Evolutionary conservation across 2,113 vertebrate species (phyloP), one percentile per base, ranked within the genome.

Genomic region (Gavia stellata): DNA sequence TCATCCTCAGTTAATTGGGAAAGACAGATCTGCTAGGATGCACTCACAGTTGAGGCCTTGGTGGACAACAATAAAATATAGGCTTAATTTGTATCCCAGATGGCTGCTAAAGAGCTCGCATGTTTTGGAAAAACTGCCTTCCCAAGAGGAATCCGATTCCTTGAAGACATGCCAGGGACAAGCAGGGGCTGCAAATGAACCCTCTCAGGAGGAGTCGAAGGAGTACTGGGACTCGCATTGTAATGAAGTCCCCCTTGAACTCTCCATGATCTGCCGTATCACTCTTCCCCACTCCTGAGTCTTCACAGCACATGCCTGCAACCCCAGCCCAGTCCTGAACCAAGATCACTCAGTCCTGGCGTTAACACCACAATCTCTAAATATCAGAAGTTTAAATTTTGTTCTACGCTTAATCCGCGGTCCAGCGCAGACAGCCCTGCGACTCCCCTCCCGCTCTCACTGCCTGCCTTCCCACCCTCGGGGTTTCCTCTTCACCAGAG

Each of bases 181-280:
- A 49, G 55, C 16, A 3, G 17, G 6, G 25, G 42, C 61, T 67
- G 59, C 1, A 8, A 81, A 58, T 3, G 24, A 78, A 50, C 25
- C 26, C 34, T 24, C 31, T 36, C 52, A 18, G 53, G 20, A 62
- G 23, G 4, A 15, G 58, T 4, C 1, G 0, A 40, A 53, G 21
- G 12, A 67, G 59, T 9, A 14, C 26, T 23, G 53, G 53, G 84
- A 65, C 34, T 19, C 10, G 3, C 3, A 6, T 17, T 36, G n/a
- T 21, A 25, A 56, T 25, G 47, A 52, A 61, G 28, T 6, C 14
- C 62, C 58, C 42, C 83, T 25, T 0, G 0, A 63, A 24, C 33
- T 42, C 45, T 31, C 50, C 25, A 25, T n/a, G n/a, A n/a, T 47
- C 53, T 0, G 1, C 12, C 16, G 3, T 5, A 17, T 11, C 12